These are phyloP conservation scores for Drosophila austrosaltans DNA, from an alignment of 2,888 invertebrate genomes.

Conservation along the genomic window DNA sequence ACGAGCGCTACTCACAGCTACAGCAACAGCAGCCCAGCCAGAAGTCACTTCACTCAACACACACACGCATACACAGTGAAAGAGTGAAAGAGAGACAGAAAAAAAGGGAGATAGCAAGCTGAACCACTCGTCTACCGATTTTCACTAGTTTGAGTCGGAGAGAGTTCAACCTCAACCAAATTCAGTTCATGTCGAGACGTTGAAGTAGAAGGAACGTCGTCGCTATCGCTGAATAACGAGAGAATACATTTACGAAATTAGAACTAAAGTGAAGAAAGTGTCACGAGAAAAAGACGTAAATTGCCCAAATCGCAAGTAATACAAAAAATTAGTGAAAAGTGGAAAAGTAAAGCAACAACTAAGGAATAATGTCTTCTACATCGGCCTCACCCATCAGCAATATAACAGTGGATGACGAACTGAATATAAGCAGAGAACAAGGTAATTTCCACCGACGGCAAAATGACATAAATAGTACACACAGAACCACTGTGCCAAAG, in stretches of 20 bases:
- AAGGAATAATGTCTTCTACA: slow-evolving; percentile 82
- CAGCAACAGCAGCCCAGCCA: slow-evolving; percentile 66
- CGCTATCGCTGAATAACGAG: slow-evolving; percentile 43
- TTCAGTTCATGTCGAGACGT: slow-evolving; percentile 80
- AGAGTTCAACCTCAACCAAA: slow-evolving; percentile 62
- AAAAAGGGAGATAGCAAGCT: slow-evolving; percentile 32
- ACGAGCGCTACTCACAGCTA: slow-evolving; percentile 80
- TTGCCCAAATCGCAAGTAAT: slow-evolving; percentile 5
- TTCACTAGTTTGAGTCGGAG: slow-evolving; percentile 80
- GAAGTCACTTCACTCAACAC: slow-evolving; percentile 75
- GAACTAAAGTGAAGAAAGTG: slow-evolving; percentile 22
- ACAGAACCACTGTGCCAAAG: background rate
- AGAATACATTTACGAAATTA: background rate
- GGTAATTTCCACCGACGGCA: slow-evolving; percentile 74
- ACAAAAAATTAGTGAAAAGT: slow-evolving; percentile 26
- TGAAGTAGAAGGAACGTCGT: slow-evolving; percentile 72
- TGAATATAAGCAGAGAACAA: slow-evolving; percentile 81
- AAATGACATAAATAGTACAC: background rate
- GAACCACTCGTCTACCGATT: slow-evolving; percentile 48
- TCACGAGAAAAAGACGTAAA: slow-evolving; percentile 52
- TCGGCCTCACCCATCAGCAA: slow-evolving; percentile 84
- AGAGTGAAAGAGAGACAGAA: slow-evolving; percentile 8
- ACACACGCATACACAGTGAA: slow-evolving; percentile 36
- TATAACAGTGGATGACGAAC: slow-evolving; percentile 84
- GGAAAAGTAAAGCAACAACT: slow-evolving; percentile 26